Conservation (phyloP, 2,797 vertebrate genomes). For the Lycodopsis pacificus region DNA sequence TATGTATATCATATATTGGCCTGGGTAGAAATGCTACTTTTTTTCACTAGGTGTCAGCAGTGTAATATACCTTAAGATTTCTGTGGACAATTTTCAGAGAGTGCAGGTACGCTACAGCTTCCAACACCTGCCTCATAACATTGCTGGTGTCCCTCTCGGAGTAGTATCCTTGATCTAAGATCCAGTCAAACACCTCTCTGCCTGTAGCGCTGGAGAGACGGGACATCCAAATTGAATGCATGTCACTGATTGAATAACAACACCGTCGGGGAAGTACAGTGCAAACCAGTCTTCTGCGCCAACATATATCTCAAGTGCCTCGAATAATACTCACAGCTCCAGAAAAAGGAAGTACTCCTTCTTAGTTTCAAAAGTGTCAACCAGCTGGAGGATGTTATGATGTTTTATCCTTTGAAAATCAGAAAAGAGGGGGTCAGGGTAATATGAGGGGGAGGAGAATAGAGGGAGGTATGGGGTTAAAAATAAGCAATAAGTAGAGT, state of each 20-base stretch:
- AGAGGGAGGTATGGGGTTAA: constrained; percentile 15
- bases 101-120: constrained; percentile 97
- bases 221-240: constrained; percentile 36
- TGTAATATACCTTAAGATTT: constrained; percentile 92
- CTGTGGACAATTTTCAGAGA: constrained; percentile 96
- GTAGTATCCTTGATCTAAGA: constrained; percentile 99
- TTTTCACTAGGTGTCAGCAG: constrained; percentile 70
- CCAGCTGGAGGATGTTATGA: constrained; percentile 96
- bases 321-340: constrained; percentile 92
- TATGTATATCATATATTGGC: neutral
- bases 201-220: constrained; percentile 90
- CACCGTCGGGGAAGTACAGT: constrained; percentile 7
- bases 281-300: neutral
- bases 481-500: constrained; percentile 18
- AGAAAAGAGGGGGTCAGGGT: constrained; percentile 17
- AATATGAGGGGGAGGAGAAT: neutral
- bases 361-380: constrained; percentile 96
- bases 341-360: constrained; percentile 98
- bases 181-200: constrained; percentile 99
- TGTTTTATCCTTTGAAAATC: constrained; percentile 92
- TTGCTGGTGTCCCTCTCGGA: constrained; percentile 98
- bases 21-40: constrained; percentile 41
- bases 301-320: constrained; percentile 23
- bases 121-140: constrained; percentile 96
- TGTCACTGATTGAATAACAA: constrained; percentile 16